A percentile compares a stretch with the other conserved stretches of the same genome.
Conservation (phyloP, 2,888 invertebrate genomes). For the Aphodius granarius region DNA sequence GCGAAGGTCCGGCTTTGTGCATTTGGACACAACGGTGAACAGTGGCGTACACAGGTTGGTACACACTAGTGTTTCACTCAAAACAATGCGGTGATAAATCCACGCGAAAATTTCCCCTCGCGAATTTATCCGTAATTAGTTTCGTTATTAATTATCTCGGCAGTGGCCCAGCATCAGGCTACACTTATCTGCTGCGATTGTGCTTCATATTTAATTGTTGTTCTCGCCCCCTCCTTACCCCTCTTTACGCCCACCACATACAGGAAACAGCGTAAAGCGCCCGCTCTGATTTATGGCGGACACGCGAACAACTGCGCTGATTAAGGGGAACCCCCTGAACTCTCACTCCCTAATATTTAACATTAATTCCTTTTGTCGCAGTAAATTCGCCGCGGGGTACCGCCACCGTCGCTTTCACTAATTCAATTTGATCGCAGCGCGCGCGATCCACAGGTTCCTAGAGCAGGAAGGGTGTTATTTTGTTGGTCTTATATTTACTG, state of each 20-base stretch:
- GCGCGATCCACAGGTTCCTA: background rate
- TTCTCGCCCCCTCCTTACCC: background rate
- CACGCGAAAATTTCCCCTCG: background rate
- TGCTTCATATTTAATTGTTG: background rate
- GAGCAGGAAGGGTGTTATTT: too few relatives aligned
- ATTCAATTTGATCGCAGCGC: background rate
- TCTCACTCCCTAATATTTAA: slow-evolving; percentile 8
- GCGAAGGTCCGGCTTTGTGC: background rate
- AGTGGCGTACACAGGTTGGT: background rate
- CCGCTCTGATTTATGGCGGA: background rate
- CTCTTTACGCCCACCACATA: background rate
- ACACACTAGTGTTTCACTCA: background rate
- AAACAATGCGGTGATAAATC: background rate
- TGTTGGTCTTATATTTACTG: too few relatives aligned
- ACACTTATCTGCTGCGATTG: background rate
- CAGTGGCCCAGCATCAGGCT: background rate
- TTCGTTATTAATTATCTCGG: background rate
- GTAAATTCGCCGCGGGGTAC: slow-evolving; percentile 3
- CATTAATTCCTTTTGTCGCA: slow-evolving; percentile 13
- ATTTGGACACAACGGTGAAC: background rate
- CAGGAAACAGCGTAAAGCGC: background rate
- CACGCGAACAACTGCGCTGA: background rate
- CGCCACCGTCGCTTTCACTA: background rate
- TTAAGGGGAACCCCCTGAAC: background rate
- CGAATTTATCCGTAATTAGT: background rate